Conservation (phyloP, 1,140 invertebrate genomes). For the Paramacrobiotus metropolitanus region DNA sequence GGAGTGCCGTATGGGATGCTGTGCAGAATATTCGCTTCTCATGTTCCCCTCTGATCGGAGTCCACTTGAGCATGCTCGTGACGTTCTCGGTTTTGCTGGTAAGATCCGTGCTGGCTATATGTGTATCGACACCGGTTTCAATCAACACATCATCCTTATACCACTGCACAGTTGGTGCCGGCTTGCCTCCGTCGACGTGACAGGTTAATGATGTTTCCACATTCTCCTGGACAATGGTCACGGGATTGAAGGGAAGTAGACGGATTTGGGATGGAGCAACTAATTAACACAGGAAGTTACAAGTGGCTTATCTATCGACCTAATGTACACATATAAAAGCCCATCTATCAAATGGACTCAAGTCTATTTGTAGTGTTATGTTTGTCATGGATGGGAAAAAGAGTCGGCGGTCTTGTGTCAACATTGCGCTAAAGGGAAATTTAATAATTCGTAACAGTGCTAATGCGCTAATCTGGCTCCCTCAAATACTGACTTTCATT, state of each 20-base stretch:
- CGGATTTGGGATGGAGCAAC: not conserved
- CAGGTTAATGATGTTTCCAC: not conserved
- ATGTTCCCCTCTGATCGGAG: conserved; percentile 2
- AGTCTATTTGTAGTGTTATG: too few relatives aligned
- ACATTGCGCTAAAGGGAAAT: too few relatives aligned
- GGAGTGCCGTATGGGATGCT: not conserved
- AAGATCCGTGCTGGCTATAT: not conserved
- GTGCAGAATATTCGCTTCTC: not conserved
- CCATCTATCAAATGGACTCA: too few relatives aligned
- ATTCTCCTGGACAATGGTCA: not conserved
- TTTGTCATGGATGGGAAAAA: too few relatives aligned
- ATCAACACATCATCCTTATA: not conserved
- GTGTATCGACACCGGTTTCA: not conserved
- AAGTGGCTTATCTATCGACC: not conserved
- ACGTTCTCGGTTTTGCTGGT: not conserved
- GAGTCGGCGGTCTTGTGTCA: too few relatives aligned
- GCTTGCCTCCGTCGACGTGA: not conserved
- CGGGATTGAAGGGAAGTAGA: not conserved
- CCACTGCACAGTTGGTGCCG: not conserved
- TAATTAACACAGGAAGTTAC: conserved; percentile 5
- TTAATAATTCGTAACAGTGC: too few relatives aligned
- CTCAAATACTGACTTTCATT: too few relatives aligned
- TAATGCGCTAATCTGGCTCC: too few relatives aligned
- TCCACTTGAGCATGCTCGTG: conserved; percentile 2
- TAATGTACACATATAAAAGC: too few relatives aligned